Evolutionary conservation across 2,888 invertebrate species (phyloP).

Genomic region (Zygogramma bicolorata): DNA sequence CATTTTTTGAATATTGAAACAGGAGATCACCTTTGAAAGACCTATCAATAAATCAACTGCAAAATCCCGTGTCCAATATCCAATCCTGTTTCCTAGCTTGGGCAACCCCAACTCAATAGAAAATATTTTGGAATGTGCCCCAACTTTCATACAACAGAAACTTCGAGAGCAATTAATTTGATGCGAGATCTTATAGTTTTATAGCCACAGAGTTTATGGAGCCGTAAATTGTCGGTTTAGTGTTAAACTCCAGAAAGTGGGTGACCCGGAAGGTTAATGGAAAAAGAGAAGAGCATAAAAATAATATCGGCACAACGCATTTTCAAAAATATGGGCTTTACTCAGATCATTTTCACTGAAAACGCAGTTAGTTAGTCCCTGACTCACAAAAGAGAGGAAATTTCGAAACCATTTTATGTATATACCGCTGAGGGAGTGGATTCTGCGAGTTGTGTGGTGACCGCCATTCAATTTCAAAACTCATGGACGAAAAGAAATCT

Average conservation of each 20-base stretch:
- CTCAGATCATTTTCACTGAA: background rate
- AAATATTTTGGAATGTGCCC: background rate
- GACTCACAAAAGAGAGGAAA: background rate
- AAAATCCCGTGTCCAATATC: background rate
- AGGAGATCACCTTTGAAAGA: no score
- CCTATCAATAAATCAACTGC: background rate
- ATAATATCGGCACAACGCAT: background rate
- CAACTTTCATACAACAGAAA: slow-evolving; percentile 13
- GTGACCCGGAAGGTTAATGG: slow-evolving; percentile 14
- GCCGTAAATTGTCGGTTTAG: slow-evolving; percentile 23
- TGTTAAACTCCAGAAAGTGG: slow-evolving; percentile 19
- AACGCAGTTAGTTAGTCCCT: background rate
- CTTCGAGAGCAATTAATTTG: slow-evolving; percentile 23
- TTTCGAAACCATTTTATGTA: background rate
- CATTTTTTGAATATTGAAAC: background rate
- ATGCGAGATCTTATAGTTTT: slow-evolving; percentile 25
- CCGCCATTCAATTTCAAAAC: no score
- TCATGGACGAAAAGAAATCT: no score
- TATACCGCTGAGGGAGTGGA: no score
- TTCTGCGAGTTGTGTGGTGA: no score
- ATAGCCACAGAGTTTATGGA: slow-evolving; percentile 20
- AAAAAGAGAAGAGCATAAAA: background rate
- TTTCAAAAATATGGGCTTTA: background rate
- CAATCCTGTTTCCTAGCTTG: background rate
- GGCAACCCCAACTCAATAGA: background rate